phyloP scores from a whole-genome alignment of 2,888 invertebrate species.

The Teleiodes luculella region DNA sequence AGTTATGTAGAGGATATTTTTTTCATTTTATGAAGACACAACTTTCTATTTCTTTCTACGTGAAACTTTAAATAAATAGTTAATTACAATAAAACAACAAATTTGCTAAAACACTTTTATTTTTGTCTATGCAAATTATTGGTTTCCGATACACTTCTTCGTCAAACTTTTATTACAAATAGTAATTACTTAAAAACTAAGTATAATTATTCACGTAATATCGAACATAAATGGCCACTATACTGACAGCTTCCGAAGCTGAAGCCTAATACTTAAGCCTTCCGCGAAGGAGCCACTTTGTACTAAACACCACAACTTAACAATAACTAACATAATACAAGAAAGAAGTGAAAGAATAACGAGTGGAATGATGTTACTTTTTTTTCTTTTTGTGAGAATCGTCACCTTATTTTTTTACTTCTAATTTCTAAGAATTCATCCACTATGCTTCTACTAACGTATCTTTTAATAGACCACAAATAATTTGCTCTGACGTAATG shows the following conservation, averaged over 20 bases:
- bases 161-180: slow-evolving; percentile 58
- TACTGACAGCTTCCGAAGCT: slow-evolving; percentile 57
- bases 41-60: too few species aligned
- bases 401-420: slow-evolving; percentile 40
- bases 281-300: slow-evolving; percentile 62
- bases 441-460: too few species aligned
- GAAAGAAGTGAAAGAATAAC: slow-evolving; percentile 66
- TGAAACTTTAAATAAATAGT: neutral
- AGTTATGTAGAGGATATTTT: too few species aligned
- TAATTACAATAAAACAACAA: slow-evolving; percentile 23
- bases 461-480: too few species aligned
- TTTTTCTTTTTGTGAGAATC: slow-evolving; percentile 42
- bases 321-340: slow-evolving; percentile 41
- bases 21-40: too few species aligned
- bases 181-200: slow-evolving; percentile 56
- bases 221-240: slow-evolving; percentile 72
- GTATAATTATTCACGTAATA: slow-evolving; percentile 53
- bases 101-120: slow-evolving; percentile 70
- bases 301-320: slow-evolving; percentile 61
- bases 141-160: slow-evolving; percentile 59
- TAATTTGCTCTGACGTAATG: too few species aligned
- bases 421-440: too few species aligned
- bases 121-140: slow-evolving; percentile 68
- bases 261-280: slow-evolving; percentile 43
- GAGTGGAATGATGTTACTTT: slow-evolving; percentile 56